Evolutionary conservation across 2,113 vertebrate genomes (phyloP).

Genomic region (Muntiacus reevesi): DNA sequence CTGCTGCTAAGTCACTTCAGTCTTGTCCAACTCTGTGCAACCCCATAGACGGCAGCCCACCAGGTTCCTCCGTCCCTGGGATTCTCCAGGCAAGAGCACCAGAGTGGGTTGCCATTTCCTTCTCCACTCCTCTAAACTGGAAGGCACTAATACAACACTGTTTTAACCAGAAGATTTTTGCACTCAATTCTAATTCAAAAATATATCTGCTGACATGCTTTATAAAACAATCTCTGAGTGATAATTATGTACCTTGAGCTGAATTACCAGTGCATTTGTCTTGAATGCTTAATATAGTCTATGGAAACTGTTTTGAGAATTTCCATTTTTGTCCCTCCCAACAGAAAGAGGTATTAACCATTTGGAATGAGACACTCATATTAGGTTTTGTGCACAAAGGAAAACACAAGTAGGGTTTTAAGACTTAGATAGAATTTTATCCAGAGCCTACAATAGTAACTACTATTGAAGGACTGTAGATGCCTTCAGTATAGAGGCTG

Average conservation of each 20-base stretch:
- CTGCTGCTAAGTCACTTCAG: neutral
- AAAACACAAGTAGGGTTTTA: slow-evolving; percentile 5
- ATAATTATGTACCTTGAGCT: neutral
- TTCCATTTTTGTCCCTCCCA: slow-evolving; percentile 46
- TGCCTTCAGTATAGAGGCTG: neutral
- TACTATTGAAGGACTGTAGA: neutral
- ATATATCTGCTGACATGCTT: slow-evolving; percentile 3
- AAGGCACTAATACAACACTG: slow-evolving; percentile 42
- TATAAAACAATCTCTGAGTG: neutral
- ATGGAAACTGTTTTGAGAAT: slow-evolving; percentile 1
- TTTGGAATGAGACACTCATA: neutral
- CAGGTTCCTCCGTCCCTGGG: fast-evolving
- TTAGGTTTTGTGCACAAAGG: neutral
- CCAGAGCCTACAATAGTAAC: neutral
- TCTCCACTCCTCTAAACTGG: slow-evolving; percentile 45
- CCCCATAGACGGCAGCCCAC: neutral
- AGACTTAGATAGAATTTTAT: neutral
- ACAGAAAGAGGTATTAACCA: slow-evolving; percentile 17
- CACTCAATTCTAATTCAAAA: slow-evolving; percentile 51
- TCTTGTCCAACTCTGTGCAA: fast-evolving
- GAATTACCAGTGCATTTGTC: neutral
- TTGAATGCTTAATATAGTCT: neutral
- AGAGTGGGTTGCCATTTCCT: neutral
- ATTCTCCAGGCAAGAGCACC: neutral
- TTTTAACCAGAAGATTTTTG: slow-evolving; percentile 69